Evolutionary conservation across 2,797 vertebrate genomes (phyloP).

Genomic region (Enteromius trimaculatus): DNA sequence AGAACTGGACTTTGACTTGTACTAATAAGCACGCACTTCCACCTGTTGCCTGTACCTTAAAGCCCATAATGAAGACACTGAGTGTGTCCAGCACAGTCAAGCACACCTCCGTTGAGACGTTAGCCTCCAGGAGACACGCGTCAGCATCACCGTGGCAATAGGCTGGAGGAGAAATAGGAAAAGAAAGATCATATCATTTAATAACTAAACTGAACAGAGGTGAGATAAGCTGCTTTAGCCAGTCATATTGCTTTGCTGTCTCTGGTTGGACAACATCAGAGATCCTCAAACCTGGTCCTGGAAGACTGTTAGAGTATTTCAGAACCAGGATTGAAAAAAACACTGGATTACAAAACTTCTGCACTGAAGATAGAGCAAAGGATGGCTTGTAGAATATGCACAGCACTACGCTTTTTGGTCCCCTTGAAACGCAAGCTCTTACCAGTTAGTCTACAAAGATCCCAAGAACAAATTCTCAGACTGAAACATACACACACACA

Average conservation of each 20-base stretch:
- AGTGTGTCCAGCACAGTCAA: constrained; percentile 95
- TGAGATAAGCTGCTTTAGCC: neutral
- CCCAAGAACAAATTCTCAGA: constrained; percentile 90
- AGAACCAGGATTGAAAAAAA: neutral
- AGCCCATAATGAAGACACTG: constrained; percentile 91
- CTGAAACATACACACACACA: constrained; percentile 82
- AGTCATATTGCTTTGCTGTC: constrained; percentile 6
- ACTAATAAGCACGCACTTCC: neutral
- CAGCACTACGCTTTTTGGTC: neutral
- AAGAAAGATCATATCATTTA: constrained; percentile 11
- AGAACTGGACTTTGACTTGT: neutral
- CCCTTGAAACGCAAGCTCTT: constrained; percentile 3
- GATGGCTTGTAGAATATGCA: constrained; percentile 78
- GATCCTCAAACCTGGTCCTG: neutral
- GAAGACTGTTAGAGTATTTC: neutral
- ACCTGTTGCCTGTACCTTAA: constrained; percentile 83
- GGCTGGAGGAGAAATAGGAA: constrained; percentile 72
- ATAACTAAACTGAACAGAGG: constrained; percentile 26
- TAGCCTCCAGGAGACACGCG: constrained; percentile 91
- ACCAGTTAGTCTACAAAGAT: constrained; percentile 86
- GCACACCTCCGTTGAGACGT: constrained; percentile 93
- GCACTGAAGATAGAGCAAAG: neutral
- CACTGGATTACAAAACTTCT: neutral
- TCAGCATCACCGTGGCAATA: constrained; percentile 92
- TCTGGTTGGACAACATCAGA: neutral